Evolutionary conservation across 2,888 invertebrate species (phyloP), one percentile per base, ranked within the genome.

Genomic region (Neria commutata): DNA sequence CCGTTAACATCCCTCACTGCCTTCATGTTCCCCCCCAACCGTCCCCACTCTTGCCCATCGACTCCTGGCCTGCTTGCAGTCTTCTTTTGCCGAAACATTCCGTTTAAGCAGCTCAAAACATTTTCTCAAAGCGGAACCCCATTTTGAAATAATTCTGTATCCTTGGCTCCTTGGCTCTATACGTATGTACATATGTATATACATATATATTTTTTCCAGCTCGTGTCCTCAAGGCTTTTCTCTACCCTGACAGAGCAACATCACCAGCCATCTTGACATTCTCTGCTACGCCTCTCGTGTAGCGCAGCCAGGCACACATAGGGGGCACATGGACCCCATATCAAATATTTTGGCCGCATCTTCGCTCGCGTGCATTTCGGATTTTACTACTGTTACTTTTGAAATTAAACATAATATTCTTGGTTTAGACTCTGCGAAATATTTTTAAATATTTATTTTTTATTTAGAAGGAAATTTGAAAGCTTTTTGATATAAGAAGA

Each of bases 111-210:
- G 19, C 24, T 24, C 25, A 26, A 58, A 51, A 62, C 42, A 37
- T 37, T 60, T 58, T 56, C 50, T 54, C 25, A n/a, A 6, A 11
- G 21, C 52, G 25, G 52, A 54, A 51, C 59, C 47, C 54, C 51
- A 54, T 62, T 62, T 60, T 59, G 51, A 50, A 24, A n/a, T n/a
- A n/a, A n/a, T n/a, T 40, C 57, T 53, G 29, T 57, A 26, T 37
- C 26, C 26, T 58, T 29, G 55, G 45, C 56, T 56, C 61, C 37
- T 63, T n/a, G 24, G n/a, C n/a, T n/a, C n/a, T n/a, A n/a, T n/a
- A n/a, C n/a, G n/a, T n/a, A n/a, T n/a, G n/a, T n/a, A n/a, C n/a
- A n/a, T n/a, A n/a, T n/a, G n/a, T n/a, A n/a, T n/a, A n/a, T 56
- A 17, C 40, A 47, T 47, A 16, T 25, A 21, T 34, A 46, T 26